Evolutionary conservation across 2,797 vertebrate species (phyloP).

Genomic region (Tragelaphus eurycerus): DNA sequence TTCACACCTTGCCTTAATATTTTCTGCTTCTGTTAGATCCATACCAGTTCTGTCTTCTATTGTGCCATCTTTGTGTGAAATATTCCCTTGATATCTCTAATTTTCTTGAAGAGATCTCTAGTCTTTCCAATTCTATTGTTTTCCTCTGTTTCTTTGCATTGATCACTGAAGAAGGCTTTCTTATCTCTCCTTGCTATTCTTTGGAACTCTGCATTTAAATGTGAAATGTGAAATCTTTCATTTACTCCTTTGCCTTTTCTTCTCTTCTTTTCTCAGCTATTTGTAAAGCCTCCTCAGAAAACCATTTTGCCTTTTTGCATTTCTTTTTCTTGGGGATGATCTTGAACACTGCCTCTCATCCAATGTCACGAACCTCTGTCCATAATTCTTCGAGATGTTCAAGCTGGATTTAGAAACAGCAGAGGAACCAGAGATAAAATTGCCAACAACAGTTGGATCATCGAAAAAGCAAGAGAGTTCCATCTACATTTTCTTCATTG

Average conservation of each 20-base stretch:
- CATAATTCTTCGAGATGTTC: neutral
- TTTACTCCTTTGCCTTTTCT: neutral
- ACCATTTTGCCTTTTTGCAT: neutral
- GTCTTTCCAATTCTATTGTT: neutral
- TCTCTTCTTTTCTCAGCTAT: neutral
- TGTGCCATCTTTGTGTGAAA: neutral
- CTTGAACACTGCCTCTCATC: neutral
- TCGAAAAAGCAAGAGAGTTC: neutral
- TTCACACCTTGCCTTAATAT: neutral
- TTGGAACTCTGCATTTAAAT: neutral
- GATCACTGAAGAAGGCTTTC: neutral
- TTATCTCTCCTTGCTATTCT: neutral
- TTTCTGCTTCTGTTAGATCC: neutral
- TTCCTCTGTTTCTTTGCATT: neutral
- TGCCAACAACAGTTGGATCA: neutral
- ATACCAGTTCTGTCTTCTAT: neutral
- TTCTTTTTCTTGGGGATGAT: neutral
- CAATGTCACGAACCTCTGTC: neutral
- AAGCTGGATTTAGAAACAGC: neutral
- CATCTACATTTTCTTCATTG: neutral
- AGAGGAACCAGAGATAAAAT: neutral
- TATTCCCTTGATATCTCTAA: neutral
- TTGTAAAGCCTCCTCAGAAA: neutral
- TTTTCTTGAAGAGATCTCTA: neutral
- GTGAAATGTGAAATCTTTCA: neutral